Evolutionary conservation across 2,888 invertebrate genomes (phyloP).

Genomic region (Trachelus troglodyta): DNA sequence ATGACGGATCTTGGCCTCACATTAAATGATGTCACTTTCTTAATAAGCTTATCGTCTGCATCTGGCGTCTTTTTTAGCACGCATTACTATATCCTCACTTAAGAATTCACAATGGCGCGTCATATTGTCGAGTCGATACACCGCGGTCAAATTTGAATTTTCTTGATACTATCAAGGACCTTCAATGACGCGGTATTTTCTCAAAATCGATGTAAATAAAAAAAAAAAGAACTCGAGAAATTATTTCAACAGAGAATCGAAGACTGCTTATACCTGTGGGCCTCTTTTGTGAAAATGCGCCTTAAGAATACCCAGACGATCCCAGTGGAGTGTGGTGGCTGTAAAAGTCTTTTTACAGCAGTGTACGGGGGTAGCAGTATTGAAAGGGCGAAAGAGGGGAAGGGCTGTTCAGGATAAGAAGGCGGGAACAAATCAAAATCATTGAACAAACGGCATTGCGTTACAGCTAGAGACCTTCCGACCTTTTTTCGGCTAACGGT

Average conservation of each 20-base stretch:
- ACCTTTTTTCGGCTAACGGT: background rate
- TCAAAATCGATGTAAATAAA: background rate
- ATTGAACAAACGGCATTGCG: background rate
- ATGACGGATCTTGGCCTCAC: background rate
- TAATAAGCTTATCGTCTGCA: background rate
- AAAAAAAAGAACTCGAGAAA: background rate
- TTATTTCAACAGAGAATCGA: background rate
- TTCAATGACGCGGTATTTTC: background rate
- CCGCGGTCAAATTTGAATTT: background rate
- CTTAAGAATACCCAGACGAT: background rate
- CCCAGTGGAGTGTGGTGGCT: background rate
- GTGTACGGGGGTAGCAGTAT: background rate
- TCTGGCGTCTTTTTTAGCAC: background rate
- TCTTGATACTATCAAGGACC: background rate
- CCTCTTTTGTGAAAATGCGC: background rate
- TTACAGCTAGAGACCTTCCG: background rate
- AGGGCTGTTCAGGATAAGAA: background rate
- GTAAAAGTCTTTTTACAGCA: background rate
- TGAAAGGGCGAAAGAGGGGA: background rate
- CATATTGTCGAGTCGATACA: background rate
- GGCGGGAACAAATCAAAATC: background rate
- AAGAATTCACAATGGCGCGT: background rate
- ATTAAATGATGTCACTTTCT: background rate
- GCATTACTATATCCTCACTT: background rate
- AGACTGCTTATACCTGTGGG: too few species aligned